A percentile compares a stretch with the other conserved stretches of the same genome.
Evolutionary conservation across 2,113 vertebrate species (phyloP).

Genomic region (Spea bombifrons): DNA sequence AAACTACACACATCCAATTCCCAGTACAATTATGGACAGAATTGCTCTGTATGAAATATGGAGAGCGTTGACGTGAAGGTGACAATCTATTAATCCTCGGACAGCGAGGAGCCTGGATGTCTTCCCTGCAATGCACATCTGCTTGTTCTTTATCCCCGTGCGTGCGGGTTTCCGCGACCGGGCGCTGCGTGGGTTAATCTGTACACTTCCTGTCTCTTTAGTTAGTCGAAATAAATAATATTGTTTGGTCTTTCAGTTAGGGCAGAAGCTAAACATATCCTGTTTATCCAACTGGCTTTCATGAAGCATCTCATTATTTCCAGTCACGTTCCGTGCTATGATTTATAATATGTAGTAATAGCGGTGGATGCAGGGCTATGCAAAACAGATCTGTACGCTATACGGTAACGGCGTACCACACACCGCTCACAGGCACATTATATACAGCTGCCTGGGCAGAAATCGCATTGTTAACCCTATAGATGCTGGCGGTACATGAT

Average conservation of each 20-base stretch:
- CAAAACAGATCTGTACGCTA: not conserved
- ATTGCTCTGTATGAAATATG: constrained; percentile 7
- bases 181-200: constrained; percentile 7
- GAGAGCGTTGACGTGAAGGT: constrained; percentile 1
- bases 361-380: not conserved
- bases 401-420: not conserved
- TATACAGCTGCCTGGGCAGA: not conserved
- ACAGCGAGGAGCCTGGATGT: not conserved
- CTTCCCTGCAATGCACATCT: not conserved
- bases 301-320: constrained; percentile 15
- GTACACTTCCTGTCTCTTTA: not conserved
- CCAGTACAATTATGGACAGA: constrained; percentile 12
- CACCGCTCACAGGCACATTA: not conserved
- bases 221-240: constrained; percentile 14
- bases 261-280: constrained; percentile 17
- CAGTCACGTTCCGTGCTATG: not conserved
- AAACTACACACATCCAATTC: constrained; percentile 31
- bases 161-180: not conserved
- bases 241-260: constrained; percentile 5
- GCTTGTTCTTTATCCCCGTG: not conserved
- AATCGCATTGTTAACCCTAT: not conserved
- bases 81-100: not conserved
- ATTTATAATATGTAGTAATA: constrained; percentile 1
- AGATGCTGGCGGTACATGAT: not conserved
- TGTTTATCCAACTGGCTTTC: constrained; percentile 19